Evolutionary conservation across 2,113 vertebrate species (phyloP).

Genomic region (Gadus chalcogrammus): DNA sequence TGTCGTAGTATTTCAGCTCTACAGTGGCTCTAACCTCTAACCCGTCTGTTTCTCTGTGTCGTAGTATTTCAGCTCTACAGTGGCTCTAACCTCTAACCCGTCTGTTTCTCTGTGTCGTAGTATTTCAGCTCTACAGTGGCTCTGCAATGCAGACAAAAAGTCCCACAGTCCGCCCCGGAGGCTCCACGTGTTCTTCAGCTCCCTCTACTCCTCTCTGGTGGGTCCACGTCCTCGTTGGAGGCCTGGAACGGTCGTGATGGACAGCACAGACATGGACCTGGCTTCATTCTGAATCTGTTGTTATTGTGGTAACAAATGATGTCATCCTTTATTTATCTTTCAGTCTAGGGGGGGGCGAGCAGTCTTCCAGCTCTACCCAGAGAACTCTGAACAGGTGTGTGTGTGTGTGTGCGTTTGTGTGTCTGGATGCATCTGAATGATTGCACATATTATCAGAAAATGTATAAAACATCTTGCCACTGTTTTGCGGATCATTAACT

Average conservation of each 20-base stretch:
- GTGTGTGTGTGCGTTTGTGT: background rate
- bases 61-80: slow-evolving; percentile 87
- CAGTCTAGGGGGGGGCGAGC: slow-evolving; percentile 87
- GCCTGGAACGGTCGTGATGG: too few relatives aligned
- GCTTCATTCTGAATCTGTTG: too few relatives aligned
- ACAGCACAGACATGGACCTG: too few relatives aligned
- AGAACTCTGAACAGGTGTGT: slow-evolving; percentile 90
- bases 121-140: slow-evolving; percentile 96
- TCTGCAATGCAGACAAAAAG: slow-evolving; percentile 94
- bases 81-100: slow-evolving; percentile 77
- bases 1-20: too few relatives aligned
- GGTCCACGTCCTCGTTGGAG: slow-evolving; percentile 20
- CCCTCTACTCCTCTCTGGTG: slow-evolving; percentile 88
- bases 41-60: background rate
- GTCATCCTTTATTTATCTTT: slow-evolving; percentile 17
- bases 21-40: too few relatives aligned
- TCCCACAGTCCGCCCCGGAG: slow-evolving; percentile 85
- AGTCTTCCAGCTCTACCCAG: slow-evolving; percentile 92
- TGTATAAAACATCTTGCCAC: background rate
- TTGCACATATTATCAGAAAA: too few relatives aligned
- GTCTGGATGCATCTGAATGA: too few relatives aligned
- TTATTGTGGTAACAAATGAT: background rate
- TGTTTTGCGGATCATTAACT: too few relatives aligned
- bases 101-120: slow-evolving; percentile 54
- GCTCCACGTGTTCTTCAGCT: slow-evolving; percentile 87